These are phyloP conservation scores for Cinara cedri DNA, from an alignment of 2,888 invertebrate genomes.

Conservation along the genomic window DNA sequence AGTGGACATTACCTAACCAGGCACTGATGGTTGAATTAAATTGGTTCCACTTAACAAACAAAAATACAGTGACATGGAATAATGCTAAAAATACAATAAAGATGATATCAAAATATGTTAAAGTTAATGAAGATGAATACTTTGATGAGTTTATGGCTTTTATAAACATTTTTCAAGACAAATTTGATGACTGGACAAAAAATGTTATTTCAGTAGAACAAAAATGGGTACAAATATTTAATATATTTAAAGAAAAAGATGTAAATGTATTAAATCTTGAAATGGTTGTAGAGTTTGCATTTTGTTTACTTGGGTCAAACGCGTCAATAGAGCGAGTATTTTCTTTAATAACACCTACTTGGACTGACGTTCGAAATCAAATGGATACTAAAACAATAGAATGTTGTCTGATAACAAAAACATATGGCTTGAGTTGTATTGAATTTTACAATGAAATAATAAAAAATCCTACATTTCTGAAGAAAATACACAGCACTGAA, in stretches of 20 bases:
- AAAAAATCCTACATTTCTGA: background rate
- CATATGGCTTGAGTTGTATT: background rate
- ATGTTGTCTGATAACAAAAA: background rate
- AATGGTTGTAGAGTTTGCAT: background rate
- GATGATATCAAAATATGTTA: background rate
- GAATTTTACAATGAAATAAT: background rate
- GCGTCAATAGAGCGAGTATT: conserved; percentile 8
- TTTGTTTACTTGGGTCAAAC: background rate
- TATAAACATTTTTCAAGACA: conserved; percentile 13
- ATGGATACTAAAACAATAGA: background rate
- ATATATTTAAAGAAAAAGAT: conserved; percentile 6
- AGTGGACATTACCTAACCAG: background rate
- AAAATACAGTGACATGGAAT: background rate
- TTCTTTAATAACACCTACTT: conserved; percentile 12
- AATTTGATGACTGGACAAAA: background rate
- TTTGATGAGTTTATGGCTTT: too few relatives aligned
- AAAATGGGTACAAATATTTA: conserved; percentile 13
- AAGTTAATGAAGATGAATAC: conserved; percentile 1
- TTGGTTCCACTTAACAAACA: too few relatives aligned
- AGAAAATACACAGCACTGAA: background rate
- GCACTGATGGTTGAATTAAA: background rate
- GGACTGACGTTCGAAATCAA: background rate
- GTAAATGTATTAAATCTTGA: background rate
- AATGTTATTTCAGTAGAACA: background rate
- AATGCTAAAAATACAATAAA: background rate